Evolutionary conservation across 2,888 invertebrate genomes (phyloP).

Genomic region (Disparrhopalites patrizii): DNA sequence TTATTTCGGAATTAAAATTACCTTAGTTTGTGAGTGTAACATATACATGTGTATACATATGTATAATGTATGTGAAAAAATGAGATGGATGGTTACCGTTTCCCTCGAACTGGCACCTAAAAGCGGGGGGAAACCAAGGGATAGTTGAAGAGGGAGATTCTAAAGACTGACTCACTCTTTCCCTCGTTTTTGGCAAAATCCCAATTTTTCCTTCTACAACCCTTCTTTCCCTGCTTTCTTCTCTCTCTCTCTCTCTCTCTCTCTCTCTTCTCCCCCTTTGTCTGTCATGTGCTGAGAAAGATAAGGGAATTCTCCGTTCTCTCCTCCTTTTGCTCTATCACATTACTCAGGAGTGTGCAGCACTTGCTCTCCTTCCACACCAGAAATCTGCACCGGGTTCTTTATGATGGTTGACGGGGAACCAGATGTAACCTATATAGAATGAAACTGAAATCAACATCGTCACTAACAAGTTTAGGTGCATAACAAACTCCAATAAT

Average conservation of each 20-base stretch:
- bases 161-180: background rate
- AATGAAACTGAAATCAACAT: too few species aligned
- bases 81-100: background rate
- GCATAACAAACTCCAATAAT: too few species aligned
- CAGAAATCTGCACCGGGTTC: too few species aligned
- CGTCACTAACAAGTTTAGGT: too few species aligned
- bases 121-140: background rate
- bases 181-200: too few species aligned
- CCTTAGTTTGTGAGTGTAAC: too few species aligned
- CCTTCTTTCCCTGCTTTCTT: background rate
- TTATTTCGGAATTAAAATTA: too few species aligned
- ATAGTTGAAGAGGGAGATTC: background rate
- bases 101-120: background rate
- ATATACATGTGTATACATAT: too few species aligned
- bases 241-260: background rate
- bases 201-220: background rate
- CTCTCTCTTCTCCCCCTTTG: background rate
- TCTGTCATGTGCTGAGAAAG: too few species aligned
- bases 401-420: too few species aligned
- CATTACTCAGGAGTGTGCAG: background rate
- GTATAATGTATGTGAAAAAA: background rate
- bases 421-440: background rate
- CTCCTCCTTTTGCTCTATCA: background rate
- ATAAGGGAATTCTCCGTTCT: too few species aligned
- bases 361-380: background rate